A percentile compares a stretch with the other conserved stretches of the same genome.
Conservation (phyloP, 2,797 vertebrate species). For the Acanthopagrus latus region DNA sequence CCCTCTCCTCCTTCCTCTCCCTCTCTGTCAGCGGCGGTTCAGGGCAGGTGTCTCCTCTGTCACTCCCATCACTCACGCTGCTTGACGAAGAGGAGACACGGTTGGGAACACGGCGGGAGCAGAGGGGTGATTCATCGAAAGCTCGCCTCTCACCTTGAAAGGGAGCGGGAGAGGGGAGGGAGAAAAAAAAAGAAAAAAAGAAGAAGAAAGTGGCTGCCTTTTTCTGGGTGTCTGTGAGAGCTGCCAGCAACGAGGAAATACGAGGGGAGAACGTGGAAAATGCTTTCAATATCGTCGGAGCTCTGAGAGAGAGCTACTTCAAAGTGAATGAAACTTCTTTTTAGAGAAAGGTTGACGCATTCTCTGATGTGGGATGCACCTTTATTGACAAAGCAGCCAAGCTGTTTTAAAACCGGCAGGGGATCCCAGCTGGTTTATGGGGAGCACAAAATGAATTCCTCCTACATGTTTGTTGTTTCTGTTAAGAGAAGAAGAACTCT, state of each 20-base stretch:
- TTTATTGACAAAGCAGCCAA: slow-evolving; percentile 54
- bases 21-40: slow-evolving; percentile 70
- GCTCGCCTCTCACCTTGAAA: slow-evolving; percentile 61
- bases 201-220: slow-evolving; percentile 35
- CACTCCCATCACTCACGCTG: slow-evolving; percentile 77
- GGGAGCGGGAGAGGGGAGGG: slow-evolving; percentile 25
- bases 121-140: slow-evolving; percentile 71
- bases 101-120: slow-evolving; percentile 64
- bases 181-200: too few species aligned
- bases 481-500: slow-evolving; percentile 23
- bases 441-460: slow-evolving; percentile 34
- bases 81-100: slow-evolving; percentile 76
- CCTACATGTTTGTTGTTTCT: slow-evolving; percentile 29
- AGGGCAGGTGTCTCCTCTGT: slow-evolving; percentile 81
- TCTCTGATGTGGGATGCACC: slow-evolving; percentile 49
- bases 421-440: slow-evolving; percentile 45
- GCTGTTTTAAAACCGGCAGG: slow-evolving; percentile 38
- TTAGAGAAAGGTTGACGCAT: slow-evolving; percentile 24
- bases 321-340: slow-evolving; percentile 43
- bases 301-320: slow-evolving; percentile 34
- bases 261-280: slow-evolving; percentile 24
- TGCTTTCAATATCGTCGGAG: slow-evolving; percentile 28
- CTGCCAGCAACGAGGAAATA: slow-evolving; percentile 50
- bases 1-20: slow-evolving; percentile 34
- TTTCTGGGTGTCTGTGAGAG: slow-evolving; percentile 43